Evolutionary conservation across 2,113 vertebrate genomes (phyloP).

Genomic region (Elephantulus edwardii): DNA sequence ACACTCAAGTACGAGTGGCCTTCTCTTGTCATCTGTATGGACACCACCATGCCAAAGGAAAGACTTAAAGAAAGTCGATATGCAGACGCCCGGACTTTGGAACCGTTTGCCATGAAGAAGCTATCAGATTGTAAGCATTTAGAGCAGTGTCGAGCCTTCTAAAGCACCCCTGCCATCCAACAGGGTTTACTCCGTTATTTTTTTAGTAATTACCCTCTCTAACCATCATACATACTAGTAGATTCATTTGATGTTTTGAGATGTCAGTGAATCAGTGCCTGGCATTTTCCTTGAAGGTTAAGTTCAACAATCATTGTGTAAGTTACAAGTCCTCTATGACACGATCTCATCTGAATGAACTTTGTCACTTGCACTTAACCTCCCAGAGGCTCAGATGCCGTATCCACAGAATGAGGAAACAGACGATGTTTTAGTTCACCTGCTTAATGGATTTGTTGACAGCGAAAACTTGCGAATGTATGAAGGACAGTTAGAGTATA

Average conservation of each 20-base stretch:
- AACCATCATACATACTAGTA: not conserved
- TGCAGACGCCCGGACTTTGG: not conserved
- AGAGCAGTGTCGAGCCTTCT: not conserved
- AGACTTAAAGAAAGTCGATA: not conserved
- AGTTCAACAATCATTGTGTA: not conserved
- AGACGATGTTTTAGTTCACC: too few species aligned
- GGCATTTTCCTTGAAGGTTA: slow-evolving; percentile 2
- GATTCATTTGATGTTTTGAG: not conserved
- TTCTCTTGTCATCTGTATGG: not conserved
- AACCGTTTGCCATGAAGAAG: not conserved
- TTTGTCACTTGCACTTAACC: not conserved
- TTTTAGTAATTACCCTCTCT: not conserved
- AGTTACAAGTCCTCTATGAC: too few species aligned
- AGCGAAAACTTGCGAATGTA: too few species aligned
- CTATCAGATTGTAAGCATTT: not conserved
- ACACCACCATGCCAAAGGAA: not conserved
- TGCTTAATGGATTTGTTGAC: not conserved
- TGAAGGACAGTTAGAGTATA: not conserved
- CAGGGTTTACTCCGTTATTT: not conserved
- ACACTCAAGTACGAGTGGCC: not conserved
- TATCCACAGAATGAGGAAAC: not conserved
- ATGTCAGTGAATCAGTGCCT: not conserved
- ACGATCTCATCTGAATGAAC: not conserved
- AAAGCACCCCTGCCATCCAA: not conserved
- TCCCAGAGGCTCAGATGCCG: not conserved